Base-by-base conservation (phyloP, 2,888 invertebrate genomes). In the Agonopterix arenella region DNA sequence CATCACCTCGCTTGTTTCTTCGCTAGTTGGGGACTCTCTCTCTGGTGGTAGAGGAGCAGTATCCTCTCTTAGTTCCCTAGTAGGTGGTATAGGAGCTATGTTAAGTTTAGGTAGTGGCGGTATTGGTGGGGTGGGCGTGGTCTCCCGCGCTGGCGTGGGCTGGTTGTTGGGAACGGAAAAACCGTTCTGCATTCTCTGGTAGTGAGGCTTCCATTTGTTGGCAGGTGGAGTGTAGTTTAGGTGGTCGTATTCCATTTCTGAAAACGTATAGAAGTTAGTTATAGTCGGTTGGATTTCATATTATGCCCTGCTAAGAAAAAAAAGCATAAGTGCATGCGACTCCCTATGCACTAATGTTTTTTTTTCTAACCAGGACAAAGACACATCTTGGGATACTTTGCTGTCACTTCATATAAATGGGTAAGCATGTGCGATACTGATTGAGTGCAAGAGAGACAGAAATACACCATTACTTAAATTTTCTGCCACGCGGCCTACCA, bases 171-270 rank as follows among this genome's bases (percentile, higher is more conserved):
- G 40, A 9, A 5, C 11, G 4, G 46, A 47, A 37, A 72, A 55
- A 0, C 92, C 92, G 70, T 93, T 93, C 5, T 90, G 91, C 95
- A 96, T 95, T 54, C 93, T 90, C 73, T 95, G 96, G 78, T 96
- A 96, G 68, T 96, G 95, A 1, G 94, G 93, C 75, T 95, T 96
- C 89, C 94, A 93, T 44, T 95, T 93, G 62, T 93, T 95, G 18
- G 93, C 93, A 0, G 97, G 95, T 45, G 96, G 91, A 2, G 95
- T 94, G 77, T 96, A 96, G 76, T 97, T 96, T 59, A 97, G 86
- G 70, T 96, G 96, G 79, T 97, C 97, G 66, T 97, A 97, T 73
- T 96, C 94, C 76, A 92, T 84, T 78, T 94, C 94, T 90, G 84
- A 52, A 80, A 85, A 46, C 10, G 7, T 28, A 28, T 28, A 13